Conservation (phyloP, 2,888 invertebrate genomes). For the Aethes cnicana region DNA sequence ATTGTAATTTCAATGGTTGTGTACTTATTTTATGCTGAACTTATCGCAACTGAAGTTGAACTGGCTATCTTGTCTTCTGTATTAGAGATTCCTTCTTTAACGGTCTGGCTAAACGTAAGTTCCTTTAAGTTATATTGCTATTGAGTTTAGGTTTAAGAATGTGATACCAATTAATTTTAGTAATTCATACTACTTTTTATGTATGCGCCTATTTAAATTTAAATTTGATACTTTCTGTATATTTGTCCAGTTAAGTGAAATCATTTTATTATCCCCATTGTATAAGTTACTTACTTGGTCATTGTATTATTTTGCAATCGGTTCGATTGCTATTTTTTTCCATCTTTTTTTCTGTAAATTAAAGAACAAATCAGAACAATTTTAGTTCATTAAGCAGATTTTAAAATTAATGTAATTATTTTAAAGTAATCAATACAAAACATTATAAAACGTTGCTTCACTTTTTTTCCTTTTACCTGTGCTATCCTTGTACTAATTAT, state of each 20-base stretch:
- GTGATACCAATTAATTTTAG: slow-evolving; percentile 80
- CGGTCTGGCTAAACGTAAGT: slow-evolving; percentile 76
- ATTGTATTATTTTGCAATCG: slow-evolving; percentile 5
- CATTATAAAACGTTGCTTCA: slow-evolving; percentile 71
- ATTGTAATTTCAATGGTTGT: slow-evolving; percentile 71
- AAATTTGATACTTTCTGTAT: slow-evolving; percentile 55
- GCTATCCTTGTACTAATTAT: not conserved
- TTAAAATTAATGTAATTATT: slow-evolving; percentile 56
- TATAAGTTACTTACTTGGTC: too few relatives aligned
- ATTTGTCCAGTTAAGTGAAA: slow-evolving; percentile 53
- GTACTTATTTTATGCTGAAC: slow-evolving; percentile 68
- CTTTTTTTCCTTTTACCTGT: slow-evolving; percentile 41
- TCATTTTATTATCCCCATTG: slow-evolving; percentile 8
- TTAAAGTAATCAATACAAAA: slow-evolving; percentile 48
- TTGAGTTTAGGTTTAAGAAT: slow-evolving; percentile 72
- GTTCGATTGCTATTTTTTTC: slow-evolving; percentile 15
- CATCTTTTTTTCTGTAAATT: slow-evolving; percentile 37
- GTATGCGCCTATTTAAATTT: slow-evolving; percentile 59
- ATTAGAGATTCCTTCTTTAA: slow-evolving; percentile 60
- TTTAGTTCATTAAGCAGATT: slow-evolving; percentile 66
- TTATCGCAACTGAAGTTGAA: slow-evolving; percentile 44
- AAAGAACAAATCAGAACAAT: slow-evolving; percentile 68
- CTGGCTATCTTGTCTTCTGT: slow-evolving; percentile 53
- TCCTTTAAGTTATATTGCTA: slow-evolving; percentile 74
- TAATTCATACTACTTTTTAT: slow-evolving; percentile 60